Conservation (phyloP, 2,797 vertebrate genomes). For the Pipistrellus pygmaeus region DNA sequence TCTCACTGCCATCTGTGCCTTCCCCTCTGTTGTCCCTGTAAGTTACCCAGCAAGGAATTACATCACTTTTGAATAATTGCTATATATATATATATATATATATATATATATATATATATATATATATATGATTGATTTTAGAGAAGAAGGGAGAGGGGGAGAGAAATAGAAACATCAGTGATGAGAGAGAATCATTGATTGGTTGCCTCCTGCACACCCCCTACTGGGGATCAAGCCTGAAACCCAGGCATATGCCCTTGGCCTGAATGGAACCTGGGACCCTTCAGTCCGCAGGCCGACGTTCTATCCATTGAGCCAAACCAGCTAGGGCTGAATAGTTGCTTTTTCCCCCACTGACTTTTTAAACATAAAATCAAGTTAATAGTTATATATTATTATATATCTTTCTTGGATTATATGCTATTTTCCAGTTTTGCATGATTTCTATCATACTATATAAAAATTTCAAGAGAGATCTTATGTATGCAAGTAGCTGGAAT, state of each 20-base stretch:
- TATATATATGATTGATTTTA: no score
- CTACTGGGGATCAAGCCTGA: no score
- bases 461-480: slow-evolving; percentile 15
- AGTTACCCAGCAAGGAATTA: background rate
- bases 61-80: background rate
- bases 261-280: no score
- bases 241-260: no score
- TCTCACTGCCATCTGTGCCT: background rate
- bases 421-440: slow-evolving; percentile 41
- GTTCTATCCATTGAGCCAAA: no score
- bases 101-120: no score
- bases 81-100: background rate
- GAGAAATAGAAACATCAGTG: no score
- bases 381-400: background rate
- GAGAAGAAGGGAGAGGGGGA: no score
- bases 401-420: background rate
- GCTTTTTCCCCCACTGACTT: background rate
- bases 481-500: slow-evolving; percentile 52
- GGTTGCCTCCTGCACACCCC: no score
- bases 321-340: no score
- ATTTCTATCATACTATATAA: slow-evolving; percentile 41
- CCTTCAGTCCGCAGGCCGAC: no score
- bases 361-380: slow-evolving; percentile 15
- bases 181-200: no score
- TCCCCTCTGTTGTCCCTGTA: background rate